Base-by-base conservation (phyloP, 2,797 vertebrate species). In the Cyclopterus lumpus region DNA sequence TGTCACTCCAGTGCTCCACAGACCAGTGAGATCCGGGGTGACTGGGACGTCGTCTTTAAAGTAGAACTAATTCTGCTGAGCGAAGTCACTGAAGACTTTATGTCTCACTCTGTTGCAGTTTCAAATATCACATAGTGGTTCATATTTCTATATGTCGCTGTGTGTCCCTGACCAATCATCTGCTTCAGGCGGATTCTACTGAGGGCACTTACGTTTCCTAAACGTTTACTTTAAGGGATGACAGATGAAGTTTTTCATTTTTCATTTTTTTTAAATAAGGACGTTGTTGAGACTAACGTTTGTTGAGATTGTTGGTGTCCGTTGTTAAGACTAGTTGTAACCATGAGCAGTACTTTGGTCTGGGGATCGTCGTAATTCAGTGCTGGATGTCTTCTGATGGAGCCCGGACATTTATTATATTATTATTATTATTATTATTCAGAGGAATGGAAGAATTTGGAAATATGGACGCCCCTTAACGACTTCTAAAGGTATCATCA, bases 151-250 rank as follows among this genome's bases (percentile, higher is more conserved):
- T 24, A 16, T 67, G 53, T 6, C 1, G 34, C 7, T 67, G 22
- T 68, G 70, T 67, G 64, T 67, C 58, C 57, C 40, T 73, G 46
- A 81, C 66, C 57, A 67, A 3, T 77, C 63, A 55, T 60, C 75
- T 60, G 55, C 75, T 79, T 74, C 24, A 30, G 44, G 22, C 2
- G 1, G 6, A 64, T 57, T 42, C 38, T 44, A 11, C 60, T 69
- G 24, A 15, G 34, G 73, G 32, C 34, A 53, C 54, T 8, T 40
- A 20, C n/a, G 12, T 26, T 10, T 65, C 46, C 28, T 24, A 3
- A 59, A 26, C 22, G 3, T 60, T 26, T 57, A 24, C 20, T 76
- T 42, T 57, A 24, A 49, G 54, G 40, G 53, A 54, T 7, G 36
- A 58, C 8, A 2, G 26, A 4, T 34, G 48, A 26, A 24, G 11